Base-by-base conservation (phyloP, 2,888 invertebrate species). In the Eledona agricola region DNA sequence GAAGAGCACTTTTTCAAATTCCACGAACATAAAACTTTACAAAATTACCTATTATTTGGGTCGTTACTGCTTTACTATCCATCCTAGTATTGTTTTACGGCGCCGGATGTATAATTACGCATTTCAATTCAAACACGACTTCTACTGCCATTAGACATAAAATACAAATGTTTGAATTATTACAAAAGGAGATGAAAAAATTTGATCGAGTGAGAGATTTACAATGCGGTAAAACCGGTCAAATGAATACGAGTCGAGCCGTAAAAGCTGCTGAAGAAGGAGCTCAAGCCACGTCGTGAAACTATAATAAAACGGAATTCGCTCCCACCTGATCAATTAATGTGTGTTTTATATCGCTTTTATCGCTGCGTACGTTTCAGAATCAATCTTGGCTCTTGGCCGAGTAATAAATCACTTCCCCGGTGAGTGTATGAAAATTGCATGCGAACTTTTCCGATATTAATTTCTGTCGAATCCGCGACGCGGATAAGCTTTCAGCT, bases 291-390 rank as follows among this genome's bases (percentile, higher is more conserved):
- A 20, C 29, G 13, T 23, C 35, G 22, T 38, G 23, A 45, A 37
- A 51, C 19, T 37, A 23, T 22, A 45, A 51, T 51, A 45, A 51
- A 45, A 51, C 29, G 11, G 38, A 45, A 22, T 15, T 16, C 37
- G 17, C 22, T 38, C 12, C 11, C 28, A 29, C 32, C 23, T 31
- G 23, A 29, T n/a, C 49, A 49, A 49, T 49, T 49, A 49, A 47
- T 47, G 35, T 26, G 28, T 13, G 35, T 47, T 37, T 19, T 26
- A 38, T 45, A 10, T 10, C 20, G 22, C 10, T 20, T 34, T 34
- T 34, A 20, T 9, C 4, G 9, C 13, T n/a, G n/a, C 9, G 12
- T 13, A 13, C 2, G 6, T 45, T 23, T 31, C 9, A 31, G 13
- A 16, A n/a, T 19, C 16, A 42, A 17, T 42, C 28, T 42, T 29